Evolutionary conservation across 2,113 vertebrate species (phyloP).

Genomic region (Rhinoderma darwinii): DNA sequence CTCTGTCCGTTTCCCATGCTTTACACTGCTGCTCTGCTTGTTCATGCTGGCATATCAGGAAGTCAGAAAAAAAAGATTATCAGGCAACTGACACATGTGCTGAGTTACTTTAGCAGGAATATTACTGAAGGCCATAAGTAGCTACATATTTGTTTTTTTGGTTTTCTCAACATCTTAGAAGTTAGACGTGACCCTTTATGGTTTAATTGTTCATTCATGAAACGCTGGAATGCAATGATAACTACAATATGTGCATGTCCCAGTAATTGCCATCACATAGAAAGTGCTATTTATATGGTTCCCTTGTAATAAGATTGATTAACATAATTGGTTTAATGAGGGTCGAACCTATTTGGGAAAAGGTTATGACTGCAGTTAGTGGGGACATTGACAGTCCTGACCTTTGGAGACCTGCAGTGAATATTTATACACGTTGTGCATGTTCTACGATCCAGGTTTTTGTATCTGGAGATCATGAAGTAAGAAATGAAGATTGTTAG

Average conservation of each 20-base stretch:
- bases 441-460: not conserved
- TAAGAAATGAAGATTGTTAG: not conserved
- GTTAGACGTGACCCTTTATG: not conserved
- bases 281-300: conserved; percentile 30
- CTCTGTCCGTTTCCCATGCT: not conserved
- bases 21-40: not conserved
- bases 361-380: conserved; percentile 25
- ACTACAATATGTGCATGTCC: not conserved
- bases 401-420: conserved; percentile 14
- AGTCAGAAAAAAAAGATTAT: not conserved
- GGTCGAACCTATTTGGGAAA: conserved; percentile 33
- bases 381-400: conserved; percentile 30
- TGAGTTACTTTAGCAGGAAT: not conserved
- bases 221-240: conserved; percentile 18
- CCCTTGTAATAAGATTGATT: conserved; percentile 46
- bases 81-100: not conserved
- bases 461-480: not conserved
- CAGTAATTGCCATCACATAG: conserved; percentile 20
- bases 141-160: not conserved
- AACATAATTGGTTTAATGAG: conserved; percentile 46
- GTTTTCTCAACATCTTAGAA: not conserved
- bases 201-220: not conserved
- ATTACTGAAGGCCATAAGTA: not conserved
- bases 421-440: conserved; percentile 20
- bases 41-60: no score